Percentiles rank a stretch among this genome's conserved stretches.
Evolutionary conservation across 2,888 invertebrate genomes (phyloP).

Genomic region (Melolontha melolontha): DNA sequence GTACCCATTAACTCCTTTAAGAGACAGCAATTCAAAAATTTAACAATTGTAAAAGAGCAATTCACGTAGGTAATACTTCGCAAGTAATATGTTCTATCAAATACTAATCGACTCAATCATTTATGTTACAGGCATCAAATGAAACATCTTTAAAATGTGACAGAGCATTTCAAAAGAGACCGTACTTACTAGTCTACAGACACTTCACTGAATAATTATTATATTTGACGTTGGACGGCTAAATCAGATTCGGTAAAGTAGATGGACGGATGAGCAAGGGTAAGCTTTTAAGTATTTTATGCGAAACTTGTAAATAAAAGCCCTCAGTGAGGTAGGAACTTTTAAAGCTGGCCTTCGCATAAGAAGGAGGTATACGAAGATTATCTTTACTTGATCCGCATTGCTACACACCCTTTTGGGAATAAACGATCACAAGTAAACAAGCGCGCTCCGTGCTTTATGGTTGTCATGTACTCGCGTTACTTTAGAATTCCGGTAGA

Average conservation of each 20-base stretch:
- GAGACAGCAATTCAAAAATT: no score
- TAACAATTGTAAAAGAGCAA: no score
- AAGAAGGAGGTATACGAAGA: not conserved
- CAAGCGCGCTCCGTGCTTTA: not conserved
- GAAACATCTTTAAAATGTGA: no score
- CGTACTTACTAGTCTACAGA: not conserved
- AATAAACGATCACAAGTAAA: conserved; percentile 27
- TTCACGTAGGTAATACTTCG: no score
- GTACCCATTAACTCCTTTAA: no score
- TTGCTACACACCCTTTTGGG: conserved; percentile 18
- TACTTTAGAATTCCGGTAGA: not conserved
- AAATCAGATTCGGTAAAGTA: no score
- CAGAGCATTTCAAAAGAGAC: no score
- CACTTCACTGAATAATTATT: conserved; percentile 13
- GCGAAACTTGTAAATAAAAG: conserved; percentile 1
- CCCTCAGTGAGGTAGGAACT: not conserved
- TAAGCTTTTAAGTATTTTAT: conserved; percentile 28
- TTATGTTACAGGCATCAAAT: no score
- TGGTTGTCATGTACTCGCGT: not conserved
- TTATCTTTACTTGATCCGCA: conserved; percentile 21
- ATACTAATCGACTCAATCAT: no score
- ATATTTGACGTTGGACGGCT: not conserved
- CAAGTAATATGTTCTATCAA: no score
- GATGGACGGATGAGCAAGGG: conserved; percentile 1
- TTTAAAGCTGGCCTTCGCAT: conserved; percentile 13